Evolutionary conservation across 2,888 invertebrate genomes (phyloP).

Genomic region (Stenotaenia linearis): DNA sequence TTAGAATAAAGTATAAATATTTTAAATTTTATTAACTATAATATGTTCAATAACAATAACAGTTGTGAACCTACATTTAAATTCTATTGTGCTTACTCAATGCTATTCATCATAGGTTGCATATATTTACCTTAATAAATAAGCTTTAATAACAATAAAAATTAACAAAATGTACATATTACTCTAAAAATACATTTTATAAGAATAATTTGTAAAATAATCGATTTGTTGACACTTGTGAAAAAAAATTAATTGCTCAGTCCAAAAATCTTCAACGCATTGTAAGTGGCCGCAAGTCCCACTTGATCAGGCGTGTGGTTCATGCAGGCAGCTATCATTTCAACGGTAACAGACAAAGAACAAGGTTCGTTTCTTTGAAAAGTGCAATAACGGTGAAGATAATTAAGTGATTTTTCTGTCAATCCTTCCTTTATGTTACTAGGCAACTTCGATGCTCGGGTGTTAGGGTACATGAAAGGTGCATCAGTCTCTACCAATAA

Average conservation of each 20-base stretch:
- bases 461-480: slow-evolving; percentile 94
- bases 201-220: not conserved
- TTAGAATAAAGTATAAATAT: too few species aligned
- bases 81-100: too few species aligned
- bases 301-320: slow-evolving; percentile 80
- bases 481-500: slow-evolving; percentile 87
- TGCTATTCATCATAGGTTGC: too few species aligned
- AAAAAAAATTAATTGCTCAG: slow-evolving; percentile 37
- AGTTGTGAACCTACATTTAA: too few species aligned
- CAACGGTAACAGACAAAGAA: slow-evolving; percentile 83
- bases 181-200: too few species aligned
- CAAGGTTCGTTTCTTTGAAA: slow-evolving; percentile 96
- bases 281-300: slow-evolving; percentile 82
- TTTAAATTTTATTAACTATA: too few species aligned
- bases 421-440: slow-evolving; percentile 77
- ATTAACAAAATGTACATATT: too few species aligned
- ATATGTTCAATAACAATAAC: too few species aligned
- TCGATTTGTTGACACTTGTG: too few species aligned
- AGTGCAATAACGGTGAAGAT: slow-evolving; percentile 82
- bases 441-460: slow-evolving; percentile 84
- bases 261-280: slow-evolving; percentile 83
- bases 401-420: slow-evolving; percentile 75
- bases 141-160: too few species aligned
- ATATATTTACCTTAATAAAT: too few species aligned
- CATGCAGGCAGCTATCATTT: slow-evolving; percentile 89